Percentiles rank a stretch among this genome's conserved stretches.
Evolutionary conservation across 2,888 invertebrate species (phyloP).

Genomic region (Xestia c-nigrum): DNA sequence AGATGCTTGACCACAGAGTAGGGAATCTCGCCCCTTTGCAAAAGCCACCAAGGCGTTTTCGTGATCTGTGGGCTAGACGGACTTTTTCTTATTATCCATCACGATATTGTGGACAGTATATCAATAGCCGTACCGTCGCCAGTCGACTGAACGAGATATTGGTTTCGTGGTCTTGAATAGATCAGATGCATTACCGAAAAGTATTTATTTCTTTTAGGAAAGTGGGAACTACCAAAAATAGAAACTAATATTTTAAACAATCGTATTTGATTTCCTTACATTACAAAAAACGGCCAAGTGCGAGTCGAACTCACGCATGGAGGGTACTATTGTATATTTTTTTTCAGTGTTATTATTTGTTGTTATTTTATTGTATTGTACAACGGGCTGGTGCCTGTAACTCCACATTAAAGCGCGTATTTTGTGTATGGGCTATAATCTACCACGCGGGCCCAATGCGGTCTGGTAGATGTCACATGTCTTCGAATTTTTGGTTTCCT

Average conservation of each 20-base stretch:
- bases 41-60: not conserved
- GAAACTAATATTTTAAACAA: not conserved
- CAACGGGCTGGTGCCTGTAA: too few relatives aligned
- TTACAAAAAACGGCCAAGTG: too few relatives aligned
- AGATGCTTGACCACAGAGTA: not conserved
- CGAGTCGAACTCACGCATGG: too few relatives aligned
- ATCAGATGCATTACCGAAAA: slow-evolving; percentile 30
- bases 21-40: not conserved
- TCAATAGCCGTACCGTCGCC: slow-evolving; percentile 28
- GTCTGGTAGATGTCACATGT: too few relatives aligned
- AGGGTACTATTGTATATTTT: too few relatives aligned
- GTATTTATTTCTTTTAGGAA: slow-evolving; percentile 13
- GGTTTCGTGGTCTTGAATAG: slow-evolving; percentile 45
- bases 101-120: slow-evolving; percentile 37
- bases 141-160: slow-evolving; percentile 34
- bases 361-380: too few relatives aligned
- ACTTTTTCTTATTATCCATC: slow-evolving; percentile 22
- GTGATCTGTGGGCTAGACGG: not conserved
- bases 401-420: too few relatives aligned
- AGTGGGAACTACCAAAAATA: not conserved
- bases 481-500: too few relatives aligned
- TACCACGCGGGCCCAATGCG: too few relatives aligned
- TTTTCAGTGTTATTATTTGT: too few relatives aligned
- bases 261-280: not conserved
- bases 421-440: too few relatives aligned